Evolutionary conservation across 2,113 vertebrate species (phyloP).

Genomic region (Geothlypis trichas): DNA sequence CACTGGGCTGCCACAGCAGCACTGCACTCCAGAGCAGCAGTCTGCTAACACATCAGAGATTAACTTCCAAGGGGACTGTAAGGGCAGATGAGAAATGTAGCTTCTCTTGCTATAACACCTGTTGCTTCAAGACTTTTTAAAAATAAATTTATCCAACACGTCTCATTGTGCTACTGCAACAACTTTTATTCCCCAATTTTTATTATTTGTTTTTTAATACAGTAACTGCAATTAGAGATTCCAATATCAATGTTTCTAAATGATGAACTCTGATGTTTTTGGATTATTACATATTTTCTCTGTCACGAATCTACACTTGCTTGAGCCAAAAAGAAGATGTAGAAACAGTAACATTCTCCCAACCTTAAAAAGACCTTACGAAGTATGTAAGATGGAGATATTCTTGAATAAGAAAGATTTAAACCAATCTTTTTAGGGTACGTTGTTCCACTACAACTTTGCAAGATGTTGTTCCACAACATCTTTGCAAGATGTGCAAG

Average conservation of each 20-base stretch:
- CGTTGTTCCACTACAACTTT: neutral
- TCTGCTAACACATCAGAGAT: neutral
- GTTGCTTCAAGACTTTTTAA: neutral
- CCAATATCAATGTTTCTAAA: neutral
- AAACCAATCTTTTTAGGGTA: neutral
- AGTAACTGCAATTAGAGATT: neutral
- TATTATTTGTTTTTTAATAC: neutral
- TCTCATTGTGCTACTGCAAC: neutral
- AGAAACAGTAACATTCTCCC: neutral
- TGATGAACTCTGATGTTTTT: neutral
- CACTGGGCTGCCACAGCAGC: neutral
- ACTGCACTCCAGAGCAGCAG: neutral
- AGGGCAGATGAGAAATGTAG: neutral
- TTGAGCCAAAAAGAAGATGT: neutral
- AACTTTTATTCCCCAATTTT: neutral
- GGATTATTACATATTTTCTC: neutral
- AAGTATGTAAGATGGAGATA: neutral
- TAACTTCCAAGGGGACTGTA: neutral
- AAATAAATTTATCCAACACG: neutral
- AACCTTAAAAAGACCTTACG: neutral
- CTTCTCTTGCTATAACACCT: neutral
- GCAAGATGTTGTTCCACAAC: neutral
- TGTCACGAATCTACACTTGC: neutral
- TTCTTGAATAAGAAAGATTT: neutral
- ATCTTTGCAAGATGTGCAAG: neutral